A percentile compares a stretch with the other conserved stretches of the same genome.
Evolutionary conservation across 2,888 invertebrate genomes (phyloP).

Genomic region (Yponomeuta malinellus): DNA sequence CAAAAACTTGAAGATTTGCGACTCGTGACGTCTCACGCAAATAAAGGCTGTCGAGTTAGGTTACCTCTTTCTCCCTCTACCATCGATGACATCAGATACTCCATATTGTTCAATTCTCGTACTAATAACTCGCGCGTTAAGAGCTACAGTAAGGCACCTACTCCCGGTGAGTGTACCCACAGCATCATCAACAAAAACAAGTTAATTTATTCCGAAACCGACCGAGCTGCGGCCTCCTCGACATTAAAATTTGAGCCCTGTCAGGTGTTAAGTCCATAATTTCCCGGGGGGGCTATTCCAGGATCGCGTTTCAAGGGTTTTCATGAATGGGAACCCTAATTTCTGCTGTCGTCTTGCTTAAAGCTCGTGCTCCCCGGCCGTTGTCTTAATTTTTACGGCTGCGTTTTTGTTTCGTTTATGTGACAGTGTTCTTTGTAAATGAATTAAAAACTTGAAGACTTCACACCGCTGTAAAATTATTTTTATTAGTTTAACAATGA

Average conservation of each 20-base stretch:
- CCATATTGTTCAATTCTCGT: too few species aligned
- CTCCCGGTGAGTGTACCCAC: conserved; percentile 15
- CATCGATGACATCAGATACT: too few species aligned
- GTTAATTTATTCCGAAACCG: conserved; percentile 64
- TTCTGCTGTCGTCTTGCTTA: conserved; percentile 42
- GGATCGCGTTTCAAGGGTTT: conserved; percentile 70
- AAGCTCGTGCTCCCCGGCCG: neutral
- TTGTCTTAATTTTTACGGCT: neutral
- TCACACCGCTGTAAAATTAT: too few species aligned
- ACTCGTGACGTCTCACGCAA: too few species aligned
- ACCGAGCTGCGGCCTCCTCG: conserved; percentile 38
- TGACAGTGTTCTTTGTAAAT: neutral
- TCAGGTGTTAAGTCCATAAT: conserved; percentile 76
- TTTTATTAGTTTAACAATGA: too few species aligned
- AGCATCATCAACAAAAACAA: conserved; percentile 29
- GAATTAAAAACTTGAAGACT: neutral
- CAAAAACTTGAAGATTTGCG: too few species aligned
- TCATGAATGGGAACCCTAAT: conserved; percentile 64
- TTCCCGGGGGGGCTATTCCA: conserved; percentile 67
- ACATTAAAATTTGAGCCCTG: conserved; percentile 73
- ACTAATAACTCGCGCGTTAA: too few species aligned
- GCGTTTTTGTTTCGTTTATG: neutral
- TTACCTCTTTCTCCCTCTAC: too few species aligned
- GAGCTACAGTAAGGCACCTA: too few species aligned
- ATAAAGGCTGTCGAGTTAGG: too few species aligned